phyloP scores from a whole-genome alignment of 2,113 vertebrate genomes.

The Setophaga kirtlandii region DNA sequence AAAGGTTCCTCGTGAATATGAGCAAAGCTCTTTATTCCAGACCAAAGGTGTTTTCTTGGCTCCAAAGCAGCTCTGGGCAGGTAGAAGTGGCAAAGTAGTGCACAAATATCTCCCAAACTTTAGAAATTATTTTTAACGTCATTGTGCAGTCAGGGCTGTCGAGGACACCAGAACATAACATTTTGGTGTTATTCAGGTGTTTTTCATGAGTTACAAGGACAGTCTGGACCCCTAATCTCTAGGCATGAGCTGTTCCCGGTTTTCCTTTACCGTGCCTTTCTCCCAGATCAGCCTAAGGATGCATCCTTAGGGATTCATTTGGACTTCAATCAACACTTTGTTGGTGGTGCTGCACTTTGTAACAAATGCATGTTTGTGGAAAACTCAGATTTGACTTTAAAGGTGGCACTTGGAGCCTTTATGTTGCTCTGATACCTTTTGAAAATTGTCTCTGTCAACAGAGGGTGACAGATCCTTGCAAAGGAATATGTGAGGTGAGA shows the following conservation, averaged over 20 bases:
- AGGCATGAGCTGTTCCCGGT: neutral
- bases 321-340: neutral
- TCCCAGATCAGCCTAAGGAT: neutral
- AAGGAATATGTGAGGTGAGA: neutral
- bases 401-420: neutral
- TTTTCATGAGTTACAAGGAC: neutral
- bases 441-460: constrained; percentile 20
- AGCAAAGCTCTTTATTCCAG: neutral
- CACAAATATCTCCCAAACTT: neutral
- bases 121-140: neutral
- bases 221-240: fast-evolving
- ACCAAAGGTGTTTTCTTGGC: neutral
- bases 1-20: neutral
- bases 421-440: neutral
- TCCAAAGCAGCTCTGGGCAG: neutral
- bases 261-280: neutral
- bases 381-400: neutral
- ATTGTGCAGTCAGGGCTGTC: neutral
- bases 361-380: neutral
- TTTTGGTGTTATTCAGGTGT: neutral
- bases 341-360: neutral
- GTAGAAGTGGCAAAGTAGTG: neutral
- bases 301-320: neutral
- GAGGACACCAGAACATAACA: neutral
- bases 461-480: constrained; percentile 10